These are phyloP conservation scores for Itoplectis maculator DNA, from an alignment of 2,888 invertebrate genomes.

Conservation along the genomic window DNA sequence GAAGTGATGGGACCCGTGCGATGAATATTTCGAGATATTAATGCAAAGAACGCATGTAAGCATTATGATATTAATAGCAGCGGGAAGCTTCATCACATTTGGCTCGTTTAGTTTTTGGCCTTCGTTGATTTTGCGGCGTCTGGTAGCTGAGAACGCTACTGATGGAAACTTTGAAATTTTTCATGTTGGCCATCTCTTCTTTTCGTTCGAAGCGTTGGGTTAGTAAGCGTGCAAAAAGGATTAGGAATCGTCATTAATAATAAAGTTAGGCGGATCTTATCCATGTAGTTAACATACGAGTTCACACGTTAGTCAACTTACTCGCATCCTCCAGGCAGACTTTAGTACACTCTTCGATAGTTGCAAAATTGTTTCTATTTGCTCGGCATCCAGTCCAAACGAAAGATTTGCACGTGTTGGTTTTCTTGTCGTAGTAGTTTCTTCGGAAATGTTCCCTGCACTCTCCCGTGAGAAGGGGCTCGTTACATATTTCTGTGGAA, in stretches of 20 bases:
- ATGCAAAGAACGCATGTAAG: neutral
- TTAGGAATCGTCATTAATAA: conserved; percentile 40
- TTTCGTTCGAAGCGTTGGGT: conserved; percentile 37
- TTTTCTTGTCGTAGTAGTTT: conserved; percentile 89
- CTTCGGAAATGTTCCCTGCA: conserved; percentile 76
- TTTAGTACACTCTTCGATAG: conserved; percentile 89
- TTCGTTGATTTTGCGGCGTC: conserved; percentile 79
- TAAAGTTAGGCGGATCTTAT: neutral
- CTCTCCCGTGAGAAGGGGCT: conserved; percentile 76
- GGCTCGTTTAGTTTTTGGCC: conserved; percentile 79
- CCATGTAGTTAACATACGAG: neutral
- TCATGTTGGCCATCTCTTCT: conserved; percentile 69
- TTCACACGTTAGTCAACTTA: conserved; percentile 73
- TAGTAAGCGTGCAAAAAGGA: conserved; percentile 73
- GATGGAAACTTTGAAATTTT: conserved; percentile 81
- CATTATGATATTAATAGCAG: conserved; percentile 9
- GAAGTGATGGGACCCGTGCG: conserved; percentile 38
- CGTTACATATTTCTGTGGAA: conserved; percentile 80
- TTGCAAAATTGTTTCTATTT: conserved; percentile 94
- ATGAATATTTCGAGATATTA: neutral
- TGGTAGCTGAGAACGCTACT: conserved; percentile 83
- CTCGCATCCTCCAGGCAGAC: conserved; percentile 87
- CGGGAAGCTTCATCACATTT: conserved; percentile 77
- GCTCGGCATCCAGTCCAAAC: conserved; percentile 95
- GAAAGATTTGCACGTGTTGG: conserved; percentile 92